Evolutionary conservation across 1,140 invertebrate species (phyloP), one percentile per base, ranked within the genome.

Genomic region (Drosophila insularis): DNA sequence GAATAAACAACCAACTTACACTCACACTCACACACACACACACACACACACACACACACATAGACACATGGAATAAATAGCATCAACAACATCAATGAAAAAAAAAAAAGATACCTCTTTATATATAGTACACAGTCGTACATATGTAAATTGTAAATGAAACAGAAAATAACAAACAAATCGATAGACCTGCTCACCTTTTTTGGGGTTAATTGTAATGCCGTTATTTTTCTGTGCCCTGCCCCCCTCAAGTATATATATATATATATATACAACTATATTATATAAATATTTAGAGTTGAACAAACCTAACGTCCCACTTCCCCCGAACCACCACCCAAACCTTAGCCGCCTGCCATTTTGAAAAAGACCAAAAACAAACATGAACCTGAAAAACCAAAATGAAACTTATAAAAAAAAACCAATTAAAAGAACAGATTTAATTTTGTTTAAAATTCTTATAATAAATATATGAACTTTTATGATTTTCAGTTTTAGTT

Each of bases 141-240:
- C 61, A 62, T 66, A 70, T 79, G 74, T 71, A 81, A 79, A 81
- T 75, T 80, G 71, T 75, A 71, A 85, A 80, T 84, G 80, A 39
- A 60, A 74, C 46, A 58, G 70, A 59, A 53, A 53, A 50, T 39
- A 53, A 50, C 61, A 80, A 80, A 40, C 59, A 67, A 81, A 59
- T 74, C 65, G 63, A 66, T 78, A 62, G 61, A 61, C 46, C 70
- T 62, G 35, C 53, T 67, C 65, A 77, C 65, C 70, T 78, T 50
- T 63, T n/a, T 35, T 35, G 64, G 76, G 80, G 63, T 82, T 74
- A 78, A 78, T 79, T 81, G 80, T 60, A 61, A 55, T 75, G 76
- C 65, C 68, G 43, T 50, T 50, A 7, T 40, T 21, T 10, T 50
- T 13, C 27, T 27, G 14, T 23, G 37, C 31, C 11, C 23, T 1